Evolutionary conservation across 2,113 vertebrate species (phyloP), one percentile per base, ranked within the genome.

Genomic region (Corapipo altera): DNA sequence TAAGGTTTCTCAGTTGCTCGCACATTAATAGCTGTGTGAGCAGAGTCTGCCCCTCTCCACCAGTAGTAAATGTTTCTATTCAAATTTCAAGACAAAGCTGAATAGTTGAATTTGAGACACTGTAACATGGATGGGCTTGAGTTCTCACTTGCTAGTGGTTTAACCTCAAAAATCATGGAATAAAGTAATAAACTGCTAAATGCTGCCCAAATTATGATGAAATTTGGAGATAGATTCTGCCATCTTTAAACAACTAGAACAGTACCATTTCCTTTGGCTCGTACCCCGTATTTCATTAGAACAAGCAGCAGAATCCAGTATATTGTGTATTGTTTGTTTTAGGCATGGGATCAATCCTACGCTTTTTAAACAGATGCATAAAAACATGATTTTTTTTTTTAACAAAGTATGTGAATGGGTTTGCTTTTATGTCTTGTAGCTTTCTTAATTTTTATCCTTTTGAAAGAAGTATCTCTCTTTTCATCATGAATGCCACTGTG

Each of bases 1-100:
- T 94, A 62, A 46, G 23, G 46, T 95, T 96, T 96, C 89, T 79
- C n/a, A 13, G 30, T 77, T 48, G 12, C 61, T 93, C 17, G 11
- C n/a, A n/a, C n/a, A n/a, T n/a, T 85, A 85, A 83, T 77, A 83
- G 49, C 46, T 85, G 32, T 8, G 1, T 20, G 48, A 79, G 44
- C 46, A 81, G 44, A 65, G 61, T 49, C 54, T 83, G n/a, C 13
- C 33, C 19, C 22, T 20, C 24, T 85, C 61, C 71, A 51, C 1
- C 1, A 80, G n/a, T 33, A 73, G 28, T 59, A 92, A 81, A 52
- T 51, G 15, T 82, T 90, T 80, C 66, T 81, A 33, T 52, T 89
- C 20, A 72, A 23, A 15, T 61, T 37, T 91, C 11, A n/a, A 85
- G 58, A 65, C 83, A 77, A 89, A 96, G 46, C 39, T 91, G 61